Percentiles rank a stretch among this genome's conserved stretches.
phyloP scores from a whole-genome alignment of 2,113 vertebrate genomes.

The Capreolus pygargus region DNA sequence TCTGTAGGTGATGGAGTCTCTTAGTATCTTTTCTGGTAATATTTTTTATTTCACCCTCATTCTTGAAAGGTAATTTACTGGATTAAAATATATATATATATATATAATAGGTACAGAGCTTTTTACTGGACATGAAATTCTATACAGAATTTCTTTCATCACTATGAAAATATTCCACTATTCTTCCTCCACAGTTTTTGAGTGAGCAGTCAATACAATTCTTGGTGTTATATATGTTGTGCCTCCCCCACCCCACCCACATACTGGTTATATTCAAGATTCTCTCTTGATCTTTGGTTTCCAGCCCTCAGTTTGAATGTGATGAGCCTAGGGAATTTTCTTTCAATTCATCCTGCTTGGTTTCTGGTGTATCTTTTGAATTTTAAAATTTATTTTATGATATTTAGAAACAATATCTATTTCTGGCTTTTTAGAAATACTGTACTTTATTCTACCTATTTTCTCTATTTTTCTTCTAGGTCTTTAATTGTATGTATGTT shows the following conservation, averaged over 20 bases:
- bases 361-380: neutral
- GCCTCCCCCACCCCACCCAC: accelerated
- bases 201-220: neutral
- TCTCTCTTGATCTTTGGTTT: neutral
- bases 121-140: neutral
- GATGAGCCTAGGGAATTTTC: neutral
- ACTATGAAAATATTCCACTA: neutral
- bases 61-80: neutral
- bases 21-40: neutral
- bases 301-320: neutral
- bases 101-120: neutral
- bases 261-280: neutral
- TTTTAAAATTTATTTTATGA: neutral
- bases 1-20: neutral
- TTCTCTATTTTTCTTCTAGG: neutral
- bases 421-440: neutral
- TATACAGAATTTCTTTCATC: neutral
- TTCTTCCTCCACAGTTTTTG: neutral
- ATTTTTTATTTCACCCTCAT: neutral
- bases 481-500: neutral
- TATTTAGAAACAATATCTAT: neutral
- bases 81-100: neutral
- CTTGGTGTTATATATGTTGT: neutral
- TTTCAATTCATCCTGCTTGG: neutral
- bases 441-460: neutral